These are phyloP conservation scores for Zeus faber DNA, from an alignment of 2,113 vertebrate genomes.

Conservation along the genomic window DNA sequence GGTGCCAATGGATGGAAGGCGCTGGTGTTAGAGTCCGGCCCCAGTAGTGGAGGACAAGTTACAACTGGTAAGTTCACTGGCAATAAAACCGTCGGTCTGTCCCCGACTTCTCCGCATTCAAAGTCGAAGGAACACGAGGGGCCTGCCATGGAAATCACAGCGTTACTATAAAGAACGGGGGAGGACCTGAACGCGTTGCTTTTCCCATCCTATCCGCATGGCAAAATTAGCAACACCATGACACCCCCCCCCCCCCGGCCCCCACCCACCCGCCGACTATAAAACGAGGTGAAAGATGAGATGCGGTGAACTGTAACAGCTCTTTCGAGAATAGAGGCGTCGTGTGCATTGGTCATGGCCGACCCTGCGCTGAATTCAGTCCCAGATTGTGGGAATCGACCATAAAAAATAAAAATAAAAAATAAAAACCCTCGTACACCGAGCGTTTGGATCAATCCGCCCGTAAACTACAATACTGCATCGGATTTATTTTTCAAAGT, in stretches of 20 bases:
- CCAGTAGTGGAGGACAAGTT: not conserved
- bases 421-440: constrained; percentile 5
- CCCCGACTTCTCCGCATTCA: not conserved
- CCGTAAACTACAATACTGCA: constrained; percentile 21
- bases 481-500: constrained; percentile 34
- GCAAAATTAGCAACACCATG: constrained; percentile 33
- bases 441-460: constrained; percentile 24
- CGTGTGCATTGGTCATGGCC: constrained; percentile 39
- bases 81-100: too few species aligned
- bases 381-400: constrained; percentile 54
- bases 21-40: too few species aligned
- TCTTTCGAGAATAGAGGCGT: constrained; percentile 52
- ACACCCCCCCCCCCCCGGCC: constrained; percentile 48
- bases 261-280: too few species aligned
- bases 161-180: constrained; percentile 1
- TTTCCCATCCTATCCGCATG: constrained; percentile 28
- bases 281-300: constrained; percentile 60
- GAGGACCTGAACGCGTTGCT: constrained; percentile 25
- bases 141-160: too few species aligned
- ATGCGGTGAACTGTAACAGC: constrained; percentile 52
- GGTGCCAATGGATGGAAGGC: too few species aligned
- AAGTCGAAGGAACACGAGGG: too few species aligned
- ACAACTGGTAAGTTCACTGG: too few species aligned
- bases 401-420: too few species aligned
- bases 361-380: constrained; percentile 46